Evolutionary conservation across 1,140 invertebrate species (phyloP).

Genomic region (Ceratosolen solmsi): DNA sequence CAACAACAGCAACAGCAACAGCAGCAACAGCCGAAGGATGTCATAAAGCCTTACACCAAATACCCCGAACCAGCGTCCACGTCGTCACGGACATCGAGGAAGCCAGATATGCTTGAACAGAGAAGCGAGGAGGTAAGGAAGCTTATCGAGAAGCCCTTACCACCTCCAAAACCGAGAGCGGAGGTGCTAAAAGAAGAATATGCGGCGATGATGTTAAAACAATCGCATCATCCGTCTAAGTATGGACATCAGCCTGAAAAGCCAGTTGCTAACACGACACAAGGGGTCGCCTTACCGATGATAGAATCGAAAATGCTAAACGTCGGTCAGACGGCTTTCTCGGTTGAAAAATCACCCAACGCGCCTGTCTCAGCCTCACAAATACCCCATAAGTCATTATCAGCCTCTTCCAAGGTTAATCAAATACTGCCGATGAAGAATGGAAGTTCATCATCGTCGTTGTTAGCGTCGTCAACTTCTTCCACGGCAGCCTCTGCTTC

Average conservation of each 20-base stretch:
- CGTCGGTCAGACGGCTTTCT: slow-evolving; percentile 50
- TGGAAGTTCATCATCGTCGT: slow-evolving; percentile 56
- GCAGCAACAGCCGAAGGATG: slow-evolving; percentile 61
- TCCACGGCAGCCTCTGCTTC: slow-evolving; percentile 46
- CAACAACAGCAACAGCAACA: slow-evolving; percentile 57
- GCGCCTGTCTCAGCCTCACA: slow-evolving; percentile 43
- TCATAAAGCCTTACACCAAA: slow-evolving; percentile 62
- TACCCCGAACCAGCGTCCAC: slow-evolving; percentile 26
- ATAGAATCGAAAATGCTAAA: slow-evolving; percentile 30
- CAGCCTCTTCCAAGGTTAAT: background rate
- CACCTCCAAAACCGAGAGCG: slow-evolving; percentile 59
- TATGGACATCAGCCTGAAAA: slow-evolving; percentile 61
- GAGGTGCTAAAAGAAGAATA: slow-evolving; percentile 64
- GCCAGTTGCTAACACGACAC: slow-evolving; percentile 23
- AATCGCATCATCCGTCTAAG: slow-evolving; percentile 61
- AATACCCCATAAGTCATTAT: slow-evolving; percentile 51
- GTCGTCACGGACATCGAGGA: slow-evolving; percentile 53
- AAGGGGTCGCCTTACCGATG: slow-evolving; percentile 36
- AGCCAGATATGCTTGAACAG: slow-evolving; percentile 62
- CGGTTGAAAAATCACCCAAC: slow-evolving; percentile 58
- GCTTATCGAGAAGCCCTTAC: slow-evolving; percentile 66
- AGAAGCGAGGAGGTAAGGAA: slow-evolving; percentile 68
- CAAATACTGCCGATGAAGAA: slow-evolving; percentile 61
- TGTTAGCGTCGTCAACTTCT: background rate
- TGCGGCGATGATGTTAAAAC: slow-evolving; percentile 63